A percentile compares a stretch with the other conserved stretches of the same genome.
These are phyloP conservation scores for Microtus ochrogaster DNA, from an alignment of 2,113 vertebrate species.

Conservation along the genomic window DNA sequence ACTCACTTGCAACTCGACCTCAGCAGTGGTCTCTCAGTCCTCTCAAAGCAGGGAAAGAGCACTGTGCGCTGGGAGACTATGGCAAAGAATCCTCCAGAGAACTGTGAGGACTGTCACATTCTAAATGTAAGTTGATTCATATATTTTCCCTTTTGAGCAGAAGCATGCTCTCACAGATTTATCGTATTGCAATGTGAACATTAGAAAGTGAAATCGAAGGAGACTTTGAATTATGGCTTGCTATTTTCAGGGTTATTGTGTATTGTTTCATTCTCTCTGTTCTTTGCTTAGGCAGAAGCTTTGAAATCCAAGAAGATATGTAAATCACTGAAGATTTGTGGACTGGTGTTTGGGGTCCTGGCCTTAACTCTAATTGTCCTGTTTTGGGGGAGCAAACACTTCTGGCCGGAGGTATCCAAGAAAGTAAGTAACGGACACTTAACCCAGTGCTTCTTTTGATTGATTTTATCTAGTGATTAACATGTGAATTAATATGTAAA, in stretches of 20 bases:
- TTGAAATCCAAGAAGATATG: constrained; percentile 82
- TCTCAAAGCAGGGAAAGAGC: constrained; percentile 69
- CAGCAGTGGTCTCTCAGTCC: constrained; percentile 76
- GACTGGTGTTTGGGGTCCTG: constrained; percentile 81
- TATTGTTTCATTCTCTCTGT: constrained; percentile 45
- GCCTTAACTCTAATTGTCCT: constrained; percentile 83
- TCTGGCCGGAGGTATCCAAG: constrained; percentile 84
- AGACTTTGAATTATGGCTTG: background rate
- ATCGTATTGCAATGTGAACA: background rate
- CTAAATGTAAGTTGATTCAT: constrained; percentile 84
- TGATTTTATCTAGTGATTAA: constrained; percentile 25
- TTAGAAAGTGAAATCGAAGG: background rate
- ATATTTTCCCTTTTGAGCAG: constrained; percentile 62
- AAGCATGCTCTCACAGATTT: constrained; percentile 33
- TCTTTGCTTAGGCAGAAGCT: constrained; percentile 83
- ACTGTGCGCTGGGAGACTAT: constrained; percentile 76
- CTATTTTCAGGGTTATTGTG: constrained; percentile 12
- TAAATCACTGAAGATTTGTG: constrained; percentile 84
- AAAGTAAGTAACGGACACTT: constrained; percentile 87
- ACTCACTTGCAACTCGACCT: constrained; percentile 83
- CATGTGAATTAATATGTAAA: constrained; percentile 21
- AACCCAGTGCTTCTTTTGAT: constrained; percentile 38
- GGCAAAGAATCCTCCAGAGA: constrained; percentile 83
- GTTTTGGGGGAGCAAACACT: constrained; percentile 84
- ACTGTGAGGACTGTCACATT: constrained; percentile 80